These are phyloP conservation scores for Clamator glandarius DNA, from an alignment of 2,797 vertebrate genomes.

Conservation along the genomic window DNA sequence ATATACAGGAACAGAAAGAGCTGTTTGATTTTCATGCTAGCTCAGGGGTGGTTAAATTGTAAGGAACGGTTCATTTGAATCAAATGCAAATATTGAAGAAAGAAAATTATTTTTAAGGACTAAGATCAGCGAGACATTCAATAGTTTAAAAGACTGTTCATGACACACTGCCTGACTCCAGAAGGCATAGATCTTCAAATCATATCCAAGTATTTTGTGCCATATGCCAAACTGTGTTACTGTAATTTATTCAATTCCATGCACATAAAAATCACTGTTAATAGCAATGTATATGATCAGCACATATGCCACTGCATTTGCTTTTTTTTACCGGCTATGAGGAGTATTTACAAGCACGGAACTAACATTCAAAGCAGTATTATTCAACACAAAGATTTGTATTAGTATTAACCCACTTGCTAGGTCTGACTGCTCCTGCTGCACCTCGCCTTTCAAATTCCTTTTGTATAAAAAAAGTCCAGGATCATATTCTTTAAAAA, in stretches of 20 bases:
- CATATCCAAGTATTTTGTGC: background rate
- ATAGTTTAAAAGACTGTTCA: background rate
- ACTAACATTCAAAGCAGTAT: background rate
- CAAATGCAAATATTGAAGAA: background rate
- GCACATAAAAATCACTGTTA: background rate
- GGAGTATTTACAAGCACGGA: background rate
- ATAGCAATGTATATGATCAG: background rate
- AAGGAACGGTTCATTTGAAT: background rate
- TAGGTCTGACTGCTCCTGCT: background rate
- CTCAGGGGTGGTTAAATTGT: background rate
- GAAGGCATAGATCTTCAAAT: background rate
- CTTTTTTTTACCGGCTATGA: background rate
- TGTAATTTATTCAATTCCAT: background rate
- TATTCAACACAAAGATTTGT: background rate
- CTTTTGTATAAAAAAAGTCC: conserved; percentile 78
- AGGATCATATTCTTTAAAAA: conserved; percentile 77
- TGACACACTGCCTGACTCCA: background rate
- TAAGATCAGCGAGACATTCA: background rate
- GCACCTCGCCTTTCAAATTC: conserved; percentile 71
- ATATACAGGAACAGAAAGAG: background rate
- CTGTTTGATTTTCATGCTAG: background rate
- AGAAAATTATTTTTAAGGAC: background rate
- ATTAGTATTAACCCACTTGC: background rate
- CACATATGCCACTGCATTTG: background rate
- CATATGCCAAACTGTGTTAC: background rate